phyloP scores from a whole-genome alignment of 2,113 vertebrate species.

The Axis porcinus region DNA sequence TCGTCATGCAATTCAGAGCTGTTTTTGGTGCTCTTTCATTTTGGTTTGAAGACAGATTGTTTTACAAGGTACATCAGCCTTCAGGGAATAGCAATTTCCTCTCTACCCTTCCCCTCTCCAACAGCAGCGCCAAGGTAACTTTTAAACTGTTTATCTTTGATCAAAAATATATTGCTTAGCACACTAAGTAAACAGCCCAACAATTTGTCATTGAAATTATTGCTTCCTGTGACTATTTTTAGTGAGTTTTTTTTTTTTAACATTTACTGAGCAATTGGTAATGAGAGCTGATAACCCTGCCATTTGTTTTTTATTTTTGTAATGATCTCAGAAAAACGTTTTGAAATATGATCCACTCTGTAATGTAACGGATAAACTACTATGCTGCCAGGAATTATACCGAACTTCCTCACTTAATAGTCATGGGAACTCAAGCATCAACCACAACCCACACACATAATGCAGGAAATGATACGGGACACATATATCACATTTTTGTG shows the following conservation, averaged over 20 bases:
- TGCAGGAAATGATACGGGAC: slow-evolving; percentile 67
- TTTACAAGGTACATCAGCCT: slow-evolving; percentile 89
- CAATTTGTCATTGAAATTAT: slow-evolving; percentile 87
- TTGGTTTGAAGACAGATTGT: slow-evolving; percentile 81
- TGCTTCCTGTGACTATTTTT: slow-evolving; percentile 89
- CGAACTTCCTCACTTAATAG: slow-evolving; percentile 80
- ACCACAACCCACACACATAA: slow-evolving; percentile 74
- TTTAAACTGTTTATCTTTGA: slow-evolving; percentile 89
- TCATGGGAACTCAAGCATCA: slow-evolving; percentile 81
- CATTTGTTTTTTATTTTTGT: slow-evolving; percentile 81
- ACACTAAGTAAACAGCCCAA: slow-evolving; percentile 84
- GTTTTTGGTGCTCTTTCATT: slow-evolving; percentile 80
- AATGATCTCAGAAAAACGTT: slow-evolving; percentile 76
- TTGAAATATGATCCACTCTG: slow-evolving; percentile 80
- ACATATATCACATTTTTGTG: slow-evolving; percentile 60
- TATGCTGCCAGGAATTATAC: slow-evolving; percentile 77
- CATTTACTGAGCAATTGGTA: slow-evolving; percentile 78
- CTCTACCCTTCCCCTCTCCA: slow-evolving; percentile 79
- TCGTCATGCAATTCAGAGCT: slow-evolving; percentile 77
- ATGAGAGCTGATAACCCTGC: slow-evolving; percentile 77
- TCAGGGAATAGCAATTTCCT: slow-evolving; percentile 88
- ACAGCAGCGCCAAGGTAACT: slow-evolving; percentile 84
- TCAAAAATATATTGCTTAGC: slow-evolving; percentile 87
- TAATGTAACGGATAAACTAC: slow-evolving; percentile 78
- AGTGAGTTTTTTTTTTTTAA: slow-evolving; percentile 60